phyloP scores from a whole-genome alignment of 2,888 invertebrate species.

The Lissonota sp. region DNA sequence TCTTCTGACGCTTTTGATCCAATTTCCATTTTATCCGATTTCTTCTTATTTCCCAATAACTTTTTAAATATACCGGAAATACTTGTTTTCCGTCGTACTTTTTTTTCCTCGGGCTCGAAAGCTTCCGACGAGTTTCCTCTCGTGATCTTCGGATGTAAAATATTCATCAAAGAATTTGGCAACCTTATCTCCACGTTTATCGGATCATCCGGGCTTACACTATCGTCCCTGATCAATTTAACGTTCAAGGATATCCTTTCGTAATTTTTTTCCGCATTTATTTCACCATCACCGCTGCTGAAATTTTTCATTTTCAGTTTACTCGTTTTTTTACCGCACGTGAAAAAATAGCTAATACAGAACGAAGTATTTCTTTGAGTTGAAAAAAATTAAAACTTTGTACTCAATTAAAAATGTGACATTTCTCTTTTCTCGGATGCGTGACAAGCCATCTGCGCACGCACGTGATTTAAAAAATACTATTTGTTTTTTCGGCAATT shows the following conservation, averaged over 20 bases:
- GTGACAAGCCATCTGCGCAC: neutral
- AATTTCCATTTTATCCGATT: neutral
- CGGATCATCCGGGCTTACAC: neutral
- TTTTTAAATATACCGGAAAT: neutral
- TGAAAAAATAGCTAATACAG: neutral
- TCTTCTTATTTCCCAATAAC: neutral
- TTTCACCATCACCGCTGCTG: neutral
- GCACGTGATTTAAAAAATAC: neutral
- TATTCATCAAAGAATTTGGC: constrained; percentile 6
- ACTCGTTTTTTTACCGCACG: neutral
- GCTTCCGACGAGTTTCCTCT: neutral
- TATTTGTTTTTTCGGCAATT: neutral
- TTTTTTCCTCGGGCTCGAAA: neutral
- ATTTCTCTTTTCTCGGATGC: neutral
- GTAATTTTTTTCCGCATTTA: neutral
- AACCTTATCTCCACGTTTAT: constrained; percentile 11
- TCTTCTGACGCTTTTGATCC: neutral
- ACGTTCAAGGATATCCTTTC: constrained; percentile 6
- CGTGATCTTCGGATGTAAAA: neutral
- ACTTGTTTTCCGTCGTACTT: neutral
- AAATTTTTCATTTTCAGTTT: neutral
- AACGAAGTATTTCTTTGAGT: neutral
- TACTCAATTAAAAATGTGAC: too few species aligned
- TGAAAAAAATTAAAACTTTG: neutral
- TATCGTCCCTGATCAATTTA: neutral